phyloP scores from a whole-genome alignment of 2,888 invertebrate species.

The Apamea anceps region DNA sequence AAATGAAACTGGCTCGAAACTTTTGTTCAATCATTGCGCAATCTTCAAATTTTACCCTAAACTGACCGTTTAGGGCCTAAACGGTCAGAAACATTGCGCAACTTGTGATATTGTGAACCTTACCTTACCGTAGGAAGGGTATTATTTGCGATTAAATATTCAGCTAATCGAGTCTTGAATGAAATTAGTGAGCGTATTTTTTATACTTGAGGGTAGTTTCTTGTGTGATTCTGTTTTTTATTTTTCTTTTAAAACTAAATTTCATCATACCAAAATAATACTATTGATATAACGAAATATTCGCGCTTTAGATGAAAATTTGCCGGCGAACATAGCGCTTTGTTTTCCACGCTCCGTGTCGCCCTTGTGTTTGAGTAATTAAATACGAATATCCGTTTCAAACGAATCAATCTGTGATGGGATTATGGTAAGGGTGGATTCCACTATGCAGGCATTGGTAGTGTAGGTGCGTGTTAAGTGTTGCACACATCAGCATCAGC shows the following conservation, averaged over 20 bases:
- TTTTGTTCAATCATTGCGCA: no score
- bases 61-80: no score
- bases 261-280: background rate
- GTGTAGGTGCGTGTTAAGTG: background rate
- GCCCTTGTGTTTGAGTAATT: background rate
- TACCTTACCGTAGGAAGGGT: no score
- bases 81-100: no score
- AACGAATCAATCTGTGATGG: background rate
- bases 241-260: no score
- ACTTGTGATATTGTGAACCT: no score
- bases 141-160: no score
- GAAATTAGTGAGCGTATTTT: background rate
- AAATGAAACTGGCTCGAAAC: no score
- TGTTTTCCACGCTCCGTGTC: background rate
- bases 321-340: background rate
- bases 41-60: no score
- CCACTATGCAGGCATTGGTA: background rate
- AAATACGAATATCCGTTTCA: background rate
- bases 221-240: background rate
- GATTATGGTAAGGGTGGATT: background rate
- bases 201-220: background rate
- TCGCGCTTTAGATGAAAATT: background rate
- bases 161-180: no score
- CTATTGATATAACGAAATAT: background rate
- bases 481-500: background rate